Conservation (phyloP, 1,140 invertebrate species). For the Hermetia illucens region DNA sequence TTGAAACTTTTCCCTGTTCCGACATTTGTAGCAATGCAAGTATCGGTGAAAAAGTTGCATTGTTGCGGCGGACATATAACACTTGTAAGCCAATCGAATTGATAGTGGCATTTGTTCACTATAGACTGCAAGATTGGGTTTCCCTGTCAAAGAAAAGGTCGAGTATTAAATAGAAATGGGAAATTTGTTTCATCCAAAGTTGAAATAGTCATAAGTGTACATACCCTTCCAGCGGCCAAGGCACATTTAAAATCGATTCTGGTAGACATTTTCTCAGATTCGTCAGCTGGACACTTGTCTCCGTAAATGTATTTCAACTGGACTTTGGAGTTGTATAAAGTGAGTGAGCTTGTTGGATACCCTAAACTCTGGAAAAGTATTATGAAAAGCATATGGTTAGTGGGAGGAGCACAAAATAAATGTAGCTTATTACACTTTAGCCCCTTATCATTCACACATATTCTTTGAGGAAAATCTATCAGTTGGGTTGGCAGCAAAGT, state of each 20-base stretch:
- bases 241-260: conserved; percentile 32
- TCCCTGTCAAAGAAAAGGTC: conserved; percentile 20
- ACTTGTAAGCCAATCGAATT: conserved; percentile 35
- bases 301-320: conserved; percentile 31
- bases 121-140: conserved; percentile 26
- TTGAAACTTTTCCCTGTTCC: conserved; percentile 14
- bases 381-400: not conserved
- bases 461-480: no score
- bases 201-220: conserved; percentile 9
- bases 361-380: conserved; percentile 31
- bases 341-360: conserved; percentile 24
- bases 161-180: no score
- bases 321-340: conserved; percentile 18
- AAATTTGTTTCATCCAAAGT: no score
- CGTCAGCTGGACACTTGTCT: conserved; percentile 30
- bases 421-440: no score
- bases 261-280: conserved; percentile 24
- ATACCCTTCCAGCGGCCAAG: conserved; percentile 28
- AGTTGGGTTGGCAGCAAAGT: no score
- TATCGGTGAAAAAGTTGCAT: conserved; percentile 16
- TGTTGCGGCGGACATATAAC: conserved; percentile 30
- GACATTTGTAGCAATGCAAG: conserved; percentile 23
- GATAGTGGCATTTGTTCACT: conserved; percentile 31
- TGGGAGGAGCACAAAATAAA: no score
- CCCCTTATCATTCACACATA: no score